A percentile compares a stretch with the other conserved stretches of the same genome.
These are phyloP conservation scores for Aelia acuminata DNA, from an alignment of 2,888 invertebrate genomes.

Conservation along the genomic window DNA sequence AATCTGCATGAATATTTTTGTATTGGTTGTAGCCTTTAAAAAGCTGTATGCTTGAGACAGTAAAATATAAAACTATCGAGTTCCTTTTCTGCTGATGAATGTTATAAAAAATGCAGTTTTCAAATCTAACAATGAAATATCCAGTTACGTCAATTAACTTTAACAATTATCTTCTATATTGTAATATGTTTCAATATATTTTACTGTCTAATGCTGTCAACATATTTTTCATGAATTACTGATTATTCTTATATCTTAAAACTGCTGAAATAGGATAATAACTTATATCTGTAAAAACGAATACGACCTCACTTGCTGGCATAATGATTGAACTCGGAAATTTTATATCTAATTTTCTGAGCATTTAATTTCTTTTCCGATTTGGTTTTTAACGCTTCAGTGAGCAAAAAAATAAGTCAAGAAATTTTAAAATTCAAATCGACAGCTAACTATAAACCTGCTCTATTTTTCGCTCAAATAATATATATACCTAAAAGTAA, in stretches of 20 bases:
- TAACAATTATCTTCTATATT: neutral
- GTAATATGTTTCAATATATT: neutral
- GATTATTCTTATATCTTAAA: neutral
- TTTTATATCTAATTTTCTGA: neutral
- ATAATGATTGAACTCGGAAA: neutral
- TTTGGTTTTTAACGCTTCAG: no score
- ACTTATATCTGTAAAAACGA: neutral
- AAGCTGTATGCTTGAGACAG: constrained; percentile 1
- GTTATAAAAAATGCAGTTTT: neutral
- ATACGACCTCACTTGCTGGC: constrained; percentile 43
- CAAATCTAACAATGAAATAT: neutral
- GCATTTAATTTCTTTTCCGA: neutral
- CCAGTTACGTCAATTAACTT: neutral
- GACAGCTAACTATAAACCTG: no score
- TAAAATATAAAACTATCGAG: neutral
- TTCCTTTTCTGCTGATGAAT: neutral
- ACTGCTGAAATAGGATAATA: neutral
- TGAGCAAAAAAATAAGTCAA: no score
- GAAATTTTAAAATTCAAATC: no score
- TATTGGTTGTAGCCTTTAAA: constrained; percentile 17
- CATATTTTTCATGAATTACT: neutral
- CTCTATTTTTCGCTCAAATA: no score
- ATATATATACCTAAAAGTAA: no score
- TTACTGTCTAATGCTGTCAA: neutral
- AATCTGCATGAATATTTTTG: constrained; percentile 53